Evolutionary conservation across 2,797 vertebrate genomes (phyloP).

Genomic region (Danio choprae): DNA sequence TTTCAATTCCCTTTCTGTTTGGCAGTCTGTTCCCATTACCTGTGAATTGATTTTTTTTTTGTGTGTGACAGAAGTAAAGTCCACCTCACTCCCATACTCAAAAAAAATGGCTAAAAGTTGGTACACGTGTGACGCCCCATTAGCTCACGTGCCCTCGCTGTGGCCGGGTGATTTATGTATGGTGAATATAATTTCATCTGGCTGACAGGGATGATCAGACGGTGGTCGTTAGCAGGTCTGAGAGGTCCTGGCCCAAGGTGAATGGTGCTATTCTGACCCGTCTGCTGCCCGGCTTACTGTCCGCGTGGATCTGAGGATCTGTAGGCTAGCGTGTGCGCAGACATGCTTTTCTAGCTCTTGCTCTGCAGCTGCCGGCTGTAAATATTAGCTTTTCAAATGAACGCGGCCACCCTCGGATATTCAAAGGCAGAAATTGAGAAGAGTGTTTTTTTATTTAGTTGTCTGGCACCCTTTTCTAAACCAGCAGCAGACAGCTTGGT

Average conservation of each 20-base stretch:
- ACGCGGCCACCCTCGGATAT: constrained; percentile 74
- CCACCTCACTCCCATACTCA: constrained; percentile 5
- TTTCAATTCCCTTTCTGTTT: neutral
- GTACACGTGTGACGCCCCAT: neutral
- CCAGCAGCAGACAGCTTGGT: constrained; percentile 73
- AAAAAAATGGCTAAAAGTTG: neutral
- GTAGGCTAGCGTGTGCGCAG: constrained; percentile 59
- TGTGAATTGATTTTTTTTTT: neutral
- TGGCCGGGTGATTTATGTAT: constrained; percentile 56
- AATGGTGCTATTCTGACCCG: constrained; percentile 33
- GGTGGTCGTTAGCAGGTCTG: constrained; percentile 54
- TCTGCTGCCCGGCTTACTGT: constrained; percentile 13
- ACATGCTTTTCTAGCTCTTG: constrained; percentile 61
- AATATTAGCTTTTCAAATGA: constrained; percentile 82
- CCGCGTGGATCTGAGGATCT: constrained; percentile 49
- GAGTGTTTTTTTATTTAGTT: constrained; percentile 67
- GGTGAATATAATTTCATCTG: constrained; percentile 50
- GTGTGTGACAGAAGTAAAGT: neutral
- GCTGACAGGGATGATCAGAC: constrained; percentile 50
- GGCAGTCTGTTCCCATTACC: neutral
- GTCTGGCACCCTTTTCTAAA: constrained; percentile 68
- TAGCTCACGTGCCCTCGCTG: constrained; percentile 30
- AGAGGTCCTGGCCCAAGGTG: constrained; percentile 51
- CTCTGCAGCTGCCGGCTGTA: constrained; percentile 73
- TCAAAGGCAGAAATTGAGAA: constrained; percentile 75